A percentile compares a stretch with the other conserved stretches of the same genome.
These are phyloP conservation scores for Chanos chanos DNA, from an alignment of 2,797 vertebrate species.

Conservation along the genomic window DNA sequence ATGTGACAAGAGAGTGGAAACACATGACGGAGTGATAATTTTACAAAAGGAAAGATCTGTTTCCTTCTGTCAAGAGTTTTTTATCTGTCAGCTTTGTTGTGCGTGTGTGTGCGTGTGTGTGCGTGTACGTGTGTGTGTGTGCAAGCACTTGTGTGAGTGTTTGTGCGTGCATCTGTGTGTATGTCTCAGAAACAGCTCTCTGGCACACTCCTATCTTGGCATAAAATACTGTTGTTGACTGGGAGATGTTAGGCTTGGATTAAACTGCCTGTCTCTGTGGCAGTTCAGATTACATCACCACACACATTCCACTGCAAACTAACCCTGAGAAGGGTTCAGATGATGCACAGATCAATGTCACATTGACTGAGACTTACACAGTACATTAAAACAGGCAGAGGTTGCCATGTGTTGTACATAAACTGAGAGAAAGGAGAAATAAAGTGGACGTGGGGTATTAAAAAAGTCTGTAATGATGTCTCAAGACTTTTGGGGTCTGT, in stretches of 20 bases:
- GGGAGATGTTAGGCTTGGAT: slow-evolving; percentile 30
- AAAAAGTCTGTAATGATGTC: too few species aligned
- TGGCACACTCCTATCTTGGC: slow-evolving; percentile 21
- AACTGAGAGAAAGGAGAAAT: too few species aligned
- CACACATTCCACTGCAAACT: slow-evolving; percentile 21
- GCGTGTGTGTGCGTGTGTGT: neutral
- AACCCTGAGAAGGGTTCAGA: slow-evolving; percentile 18
- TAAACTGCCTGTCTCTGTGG: slow-evolving; percentile 4
- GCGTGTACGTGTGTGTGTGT: neutral
- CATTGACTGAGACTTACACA: slow-evolving; percentile 21
- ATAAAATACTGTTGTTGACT: neutral
- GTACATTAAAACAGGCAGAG: neutral
- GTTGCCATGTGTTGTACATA: too few species aligned
- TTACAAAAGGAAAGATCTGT: too few species aligned
- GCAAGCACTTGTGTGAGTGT: neutral
- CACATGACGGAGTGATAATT: too few species aligned
- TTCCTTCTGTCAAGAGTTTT: too few species aligned
- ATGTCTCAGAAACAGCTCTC: neutral
- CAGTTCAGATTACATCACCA: slow-evolving; percentile 37
- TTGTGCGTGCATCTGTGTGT: neutral
- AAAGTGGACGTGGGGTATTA: too few species aligned
- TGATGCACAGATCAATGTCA: slow-evolving; percentile 36
- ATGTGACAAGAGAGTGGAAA: neutral
- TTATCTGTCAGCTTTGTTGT: neutral
- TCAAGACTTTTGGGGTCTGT: too few species aligned